Evolutionary conservation across 2,113 vertebrate species (phyloP).

Genomic region (Tupaia chinensis): DNA sequence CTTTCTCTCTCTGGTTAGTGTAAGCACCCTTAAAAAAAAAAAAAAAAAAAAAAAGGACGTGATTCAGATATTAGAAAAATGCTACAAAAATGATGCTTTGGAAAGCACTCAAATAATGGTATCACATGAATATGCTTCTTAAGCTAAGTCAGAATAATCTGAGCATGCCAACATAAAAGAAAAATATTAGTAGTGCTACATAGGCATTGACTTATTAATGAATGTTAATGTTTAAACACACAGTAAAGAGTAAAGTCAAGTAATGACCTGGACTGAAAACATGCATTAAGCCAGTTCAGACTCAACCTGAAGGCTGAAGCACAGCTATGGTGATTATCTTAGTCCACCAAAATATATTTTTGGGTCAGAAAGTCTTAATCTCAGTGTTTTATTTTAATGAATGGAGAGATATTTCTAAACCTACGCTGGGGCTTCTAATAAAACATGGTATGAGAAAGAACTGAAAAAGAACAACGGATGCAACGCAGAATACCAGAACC

Average conservation of each 20-base stretch:
- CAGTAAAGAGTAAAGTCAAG: not conserved
- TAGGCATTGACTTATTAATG: conserved; percentile 28
- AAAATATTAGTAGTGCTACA: conserved; percentile 18
- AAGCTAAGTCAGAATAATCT: conserved; percentile 49
- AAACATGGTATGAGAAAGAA: conserved; percentile 29
- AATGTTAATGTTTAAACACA: conserved; percentile 24
- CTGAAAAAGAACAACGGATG: not conserved
- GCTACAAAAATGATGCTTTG: conserved; percentile 34
- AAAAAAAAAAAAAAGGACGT: not conserved
- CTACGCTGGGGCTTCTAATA: not conserved
- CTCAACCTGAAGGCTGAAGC: not conserved
- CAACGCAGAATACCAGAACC: not conserved
- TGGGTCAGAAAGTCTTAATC: not conserved
- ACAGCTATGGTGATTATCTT: not conserved
- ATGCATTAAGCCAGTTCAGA: not conserved
- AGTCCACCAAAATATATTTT: conserved; percentile 17
- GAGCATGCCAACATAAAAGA: not conserved
- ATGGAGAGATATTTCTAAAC: not conserved
- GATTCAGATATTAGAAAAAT: conserved; percentile 44
- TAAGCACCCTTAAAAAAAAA: too few relatives aligned
- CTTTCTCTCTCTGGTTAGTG: too few relatives aligned
- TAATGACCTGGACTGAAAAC: not conserved
- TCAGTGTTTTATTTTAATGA: conserved; percentile 17
- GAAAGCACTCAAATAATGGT: not conserved
- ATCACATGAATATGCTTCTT: not conserved